Percentiles rank a stretch among this genome's conserved stretches.
These are phyloP conservation scores for Tauraco hartlaubi DNA, from an alignment of 2,797 vertebrate species.

Conservation along the genomic window DNA sequence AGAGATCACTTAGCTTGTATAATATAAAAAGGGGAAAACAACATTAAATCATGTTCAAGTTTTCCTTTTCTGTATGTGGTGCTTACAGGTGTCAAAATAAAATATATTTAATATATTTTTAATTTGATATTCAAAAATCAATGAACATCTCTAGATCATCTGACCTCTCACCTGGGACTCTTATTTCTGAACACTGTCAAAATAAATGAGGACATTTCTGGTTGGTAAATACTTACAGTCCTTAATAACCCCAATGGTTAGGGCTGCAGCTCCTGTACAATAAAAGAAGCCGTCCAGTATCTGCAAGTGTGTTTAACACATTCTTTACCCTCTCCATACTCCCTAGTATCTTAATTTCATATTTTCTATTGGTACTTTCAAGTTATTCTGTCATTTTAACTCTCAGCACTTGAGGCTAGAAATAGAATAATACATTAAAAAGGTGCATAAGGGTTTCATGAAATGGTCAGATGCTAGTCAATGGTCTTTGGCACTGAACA, in stretches of 20 bases:
- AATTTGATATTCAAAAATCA: conserved; percentile 30
- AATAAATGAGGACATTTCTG: conserved; percentile 37
- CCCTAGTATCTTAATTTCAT: conserved; percentile 44
- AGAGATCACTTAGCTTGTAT: neutral
- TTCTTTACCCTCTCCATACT: conserved; percentile 25
- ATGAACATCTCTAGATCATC: neutral
- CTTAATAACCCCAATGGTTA: neutral
- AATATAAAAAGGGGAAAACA: neutral
- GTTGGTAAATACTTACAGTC: neutral
- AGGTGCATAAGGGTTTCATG: conserved; percentile 41
- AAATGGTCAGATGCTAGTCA: conserved; percentile 39
- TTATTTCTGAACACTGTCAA: neutral
- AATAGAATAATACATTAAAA: conserved; percentile 50
- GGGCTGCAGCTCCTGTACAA: neutral
- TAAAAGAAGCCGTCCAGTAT: neutral
- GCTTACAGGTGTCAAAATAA: neutral
- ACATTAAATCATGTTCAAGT: neutral
- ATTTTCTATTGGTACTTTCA: conserved; percentile 59
- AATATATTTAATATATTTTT: conserved; percentile 26
- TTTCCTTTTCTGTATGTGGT: neutral
- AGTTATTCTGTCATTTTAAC: conserved; percentile 67
- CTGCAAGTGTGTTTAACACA: conserved; percentile 33
- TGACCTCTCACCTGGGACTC: conserved; percentile 7
- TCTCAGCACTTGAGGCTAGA: conserved; percentile 45
- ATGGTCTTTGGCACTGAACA: conserved; percentile 38